Percentiles rank a stretch among this genome's conserved stretches.
These are phyloP conservation scores for Ammospiza maritima DNA, from an alignment of 2,797 vertebrate genomes.

Conservation along the genomic window DNA sequence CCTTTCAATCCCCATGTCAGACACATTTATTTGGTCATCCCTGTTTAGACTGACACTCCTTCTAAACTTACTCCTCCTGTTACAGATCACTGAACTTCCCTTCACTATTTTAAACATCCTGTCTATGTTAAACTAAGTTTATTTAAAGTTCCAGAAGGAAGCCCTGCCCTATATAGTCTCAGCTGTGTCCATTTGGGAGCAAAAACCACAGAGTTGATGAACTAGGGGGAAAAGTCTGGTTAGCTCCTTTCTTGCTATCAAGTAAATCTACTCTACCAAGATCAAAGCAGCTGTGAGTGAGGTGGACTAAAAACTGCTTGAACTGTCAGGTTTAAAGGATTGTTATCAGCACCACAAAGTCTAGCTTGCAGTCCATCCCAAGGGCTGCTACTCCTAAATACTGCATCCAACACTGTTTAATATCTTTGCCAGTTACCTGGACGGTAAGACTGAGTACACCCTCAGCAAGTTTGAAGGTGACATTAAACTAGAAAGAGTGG, in stretches of 20 bases:
- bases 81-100: not conserved
- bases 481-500: no score
- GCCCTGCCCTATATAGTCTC: not conserved
- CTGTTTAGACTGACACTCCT: slow-evolving; percentile 19
- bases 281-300: not conserved
- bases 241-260: not conserved
- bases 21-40: not conserved
- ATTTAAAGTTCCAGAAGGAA: slow-evolving; percentile 1
- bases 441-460: not conserved
- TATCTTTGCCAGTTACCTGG: not conserved
- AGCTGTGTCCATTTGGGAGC: not conserved
- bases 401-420: not conserved
- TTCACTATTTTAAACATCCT: slow-evolving; percentile 11
- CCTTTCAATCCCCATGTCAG: not conserved
- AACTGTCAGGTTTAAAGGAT: not conserved
- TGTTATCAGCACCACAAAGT: not conserved
- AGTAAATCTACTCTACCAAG: not conserved
- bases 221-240: not conserved
- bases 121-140: slow-evolving; percentile 1
- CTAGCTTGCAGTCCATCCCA: not conserved
- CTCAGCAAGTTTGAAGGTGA: not conserved
- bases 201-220: not conserved
- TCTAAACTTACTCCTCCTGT: not conserved
- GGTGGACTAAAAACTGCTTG: not conserved
- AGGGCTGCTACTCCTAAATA: not conserved